Percentiles rank a stretch among this genome's conserved stretches.
Conservation (phyloP, 30 jellyfish, hydroid and myxozoan species). For the Catostylus mosaicus region DNA sequence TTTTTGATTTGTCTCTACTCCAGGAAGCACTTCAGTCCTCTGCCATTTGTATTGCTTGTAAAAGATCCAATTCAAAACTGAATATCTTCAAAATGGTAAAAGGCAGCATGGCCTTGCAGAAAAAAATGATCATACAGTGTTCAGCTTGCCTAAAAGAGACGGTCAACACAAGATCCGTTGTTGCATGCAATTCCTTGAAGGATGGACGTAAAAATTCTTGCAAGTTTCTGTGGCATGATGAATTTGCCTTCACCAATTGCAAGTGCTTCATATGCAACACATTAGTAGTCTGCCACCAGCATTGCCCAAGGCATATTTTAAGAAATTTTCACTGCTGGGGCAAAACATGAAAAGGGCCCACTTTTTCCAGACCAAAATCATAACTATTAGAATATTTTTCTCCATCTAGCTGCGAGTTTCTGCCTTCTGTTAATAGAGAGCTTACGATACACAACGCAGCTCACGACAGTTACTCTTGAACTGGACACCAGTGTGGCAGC, state of each 20-base stretch:
- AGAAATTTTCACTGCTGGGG: too few species aligned
- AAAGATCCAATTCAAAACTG: conserved; percentile 4
- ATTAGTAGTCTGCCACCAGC: background rate
- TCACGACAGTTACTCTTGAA: too few species aligned
- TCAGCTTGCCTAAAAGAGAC: conserved; percentile 27
- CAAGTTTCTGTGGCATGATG: conserved; percentile 28
- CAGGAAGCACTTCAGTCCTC: background rate
- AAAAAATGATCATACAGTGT: conserved; percentile 7
- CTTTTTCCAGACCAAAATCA: too few species aligned
- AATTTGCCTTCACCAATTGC: too few species aligned
- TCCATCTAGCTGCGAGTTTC: too few species aligned
- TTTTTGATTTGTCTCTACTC: conserved; percentile 10
- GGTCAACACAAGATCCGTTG: conserved; percentile 27
- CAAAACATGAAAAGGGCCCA: too few species aligned
- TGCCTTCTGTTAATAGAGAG: too few species aligned
- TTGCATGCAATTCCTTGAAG: conserved; percentile 27
- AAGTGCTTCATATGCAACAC: too few species aligned
- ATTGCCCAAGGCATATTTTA: background rate
- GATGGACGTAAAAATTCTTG: conserved; percentile 31
- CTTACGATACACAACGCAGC: too few species aligned
- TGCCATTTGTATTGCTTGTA: conserved; percentile 3
- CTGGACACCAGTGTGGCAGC: too few species aligned
- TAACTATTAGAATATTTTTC: too few species aligned
- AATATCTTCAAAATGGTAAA: background rate
- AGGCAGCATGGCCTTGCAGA: conserved; percentile 40